phyloP scores from a whole-genome alignment of 2,888 invertebrate species.

The Drosophila algonquin region DNA sequence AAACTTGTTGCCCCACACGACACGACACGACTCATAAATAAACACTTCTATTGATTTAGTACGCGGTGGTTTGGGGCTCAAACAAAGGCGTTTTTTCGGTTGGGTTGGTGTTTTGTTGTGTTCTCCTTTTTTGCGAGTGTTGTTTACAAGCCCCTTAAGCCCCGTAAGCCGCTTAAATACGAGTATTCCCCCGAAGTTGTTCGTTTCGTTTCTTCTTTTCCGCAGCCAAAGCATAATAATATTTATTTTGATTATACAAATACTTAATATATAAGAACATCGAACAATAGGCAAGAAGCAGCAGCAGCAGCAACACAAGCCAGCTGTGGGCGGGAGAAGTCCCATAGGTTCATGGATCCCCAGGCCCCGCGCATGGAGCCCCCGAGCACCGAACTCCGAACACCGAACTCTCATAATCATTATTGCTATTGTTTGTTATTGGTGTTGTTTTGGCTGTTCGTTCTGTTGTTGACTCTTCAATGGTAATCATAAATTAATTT shows the following conservation, averaged over 20 bases:
- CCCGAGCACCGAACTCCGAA: neutral
- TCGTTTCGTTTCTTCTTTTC: constrained; percentile 24
- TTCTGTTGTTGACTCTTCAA: constrained; percentile 28
- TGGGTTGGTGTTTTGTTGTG: constrained; percentile 8
- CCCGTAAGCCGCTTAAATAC: constrained; percentile 49
- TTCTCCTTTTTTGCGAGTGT: constrained; percentile 24
- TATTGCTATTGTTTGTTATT: constrained; percentile 25
- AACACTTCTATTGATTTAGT: constrained; percentile 58
- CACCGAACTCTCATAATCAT: constrained; percentile 18
- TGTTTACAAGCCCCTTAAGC: constrained; percentile 46
- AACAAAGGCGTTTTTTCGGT: constrained; percentile 43
- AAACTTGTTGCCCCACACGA: constrained; percentile 61
- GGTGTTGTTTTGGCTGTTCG: constrained; percentile 3
- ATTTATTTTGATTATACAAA: constrained; percentile 46
- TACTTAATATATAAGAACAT: constrained; percentile 29
- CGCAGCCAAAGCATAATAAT: constrained; percentile 21
- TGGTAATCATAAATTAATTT: constrained; percentile 34
- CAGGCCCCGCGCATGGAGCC: no score
- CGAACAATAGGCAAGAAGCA: constrained; percentile 27
- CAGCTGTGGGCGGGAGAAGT: constrained; percentile 23
- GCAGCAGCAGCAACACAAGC: constrained; percentile 25
- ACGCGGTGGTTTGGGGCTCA: constrained; percentile 22
- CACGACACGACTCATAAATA: constrained; percentile 60
- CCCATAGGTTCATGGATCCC: neutral
- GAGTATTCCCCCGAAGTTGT: constrained; percentile 17